Evolutionary conservation across 2,888 invertebrate species (phyloP).

Genomic region (Xestia ashworthii): DNA sequence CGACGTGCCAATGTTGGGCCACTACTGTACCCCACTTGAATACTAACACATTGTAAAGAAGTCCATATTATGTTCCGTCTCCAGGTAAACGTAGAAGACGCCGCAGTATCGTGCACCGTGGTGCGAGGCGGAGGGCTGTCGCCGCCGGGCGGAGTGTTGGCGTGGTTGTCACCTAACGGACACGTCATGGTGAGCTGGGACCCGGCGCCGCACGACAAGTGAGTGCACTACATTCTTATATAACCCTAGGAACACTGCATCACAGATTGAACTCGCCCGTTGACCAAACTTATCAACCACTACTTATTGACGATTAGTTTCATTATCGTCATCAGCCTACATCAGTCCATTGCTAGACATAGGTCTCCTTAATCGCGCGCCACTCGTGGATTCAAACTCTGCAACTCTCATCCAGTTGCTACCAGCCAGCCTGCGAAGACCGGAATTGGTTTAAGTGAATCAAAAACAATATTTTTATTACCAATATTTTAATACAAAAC

Average conservation of each 20-base stretch:
- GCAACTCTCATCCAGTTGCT: no score
- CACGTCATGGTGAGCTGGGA: constrained; percentile 93
- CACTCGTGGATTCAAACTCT: no score
- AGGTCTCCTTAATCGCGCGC: no score
- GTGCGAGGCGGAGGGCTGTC: constrained; percentile 85
- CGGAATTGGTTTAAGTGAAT: background rate
- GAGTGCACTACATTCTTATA: background rate
- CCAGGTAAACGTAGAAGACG: constrained; percentile 77
- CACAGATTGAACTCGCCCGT: background rate
- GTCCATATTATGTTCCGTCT: accelerated
- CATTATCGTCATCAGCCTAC: no score
- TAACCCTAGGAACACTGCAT: background rate
- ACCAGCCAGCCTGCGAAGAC: no score
- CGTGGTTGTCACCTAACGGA: constrained; percentile 91
- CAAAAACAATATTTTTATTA: no score
- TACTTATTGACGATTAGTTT: no score
- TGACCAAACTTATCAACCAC: background rate
- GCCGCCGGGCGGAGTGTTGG: constrained; percentile 92
- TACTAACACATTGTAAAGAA: no score
- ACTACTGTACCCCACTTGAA: no score
- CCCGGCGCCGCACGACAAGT: constrained; percentile 81
- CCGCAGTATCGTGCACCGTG: constrained; percentile 82
- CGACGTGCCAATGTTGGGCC: no score
- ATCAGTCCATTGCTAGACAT: no score
- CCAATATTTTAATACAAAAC: no score